Conservation (phyloP, 2,113 vertebrate genomes). For the Nannobrachium achirus region DNA sequence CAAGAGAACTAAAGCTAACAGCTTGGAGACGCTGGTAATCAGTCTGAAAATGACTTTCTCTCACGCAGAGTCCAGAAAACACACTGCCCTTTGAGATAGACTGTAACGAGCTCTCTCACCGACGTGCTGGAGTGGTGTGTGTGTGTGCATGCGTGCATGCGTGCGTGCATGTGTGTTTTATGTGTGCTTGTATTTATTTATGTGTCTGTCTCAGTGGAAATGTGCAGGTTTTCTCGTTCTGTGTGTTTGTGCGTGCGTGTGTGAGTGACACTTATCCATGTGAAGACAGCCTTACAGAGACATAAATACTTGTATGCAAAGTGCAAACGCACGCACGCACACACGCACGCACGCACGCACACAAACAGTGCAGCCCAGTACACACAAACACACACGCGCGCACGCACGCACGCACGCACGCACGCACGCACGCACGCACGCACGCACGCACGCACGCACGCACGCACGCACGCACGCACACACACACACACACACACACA, state of each 20-base stretch:
- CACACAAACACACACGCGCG: neutral
- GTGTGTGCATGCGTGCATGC: neutral
- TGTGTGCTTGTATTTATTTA: neutral
- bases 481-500: neutral
- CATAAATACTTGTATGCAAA: constrained; percentile 1
- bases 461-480: constrained; percentile 8
- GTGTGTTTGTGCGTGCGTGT: neutral
- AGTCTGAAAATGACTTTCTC: constrained; percentile 62
- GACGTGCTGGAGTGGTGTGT: constrained; percentile 27
- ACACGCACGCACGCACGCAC: constrained; percentile 14
- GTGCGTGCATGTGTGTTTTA: neutral
- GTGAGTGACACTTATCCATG: neutral
- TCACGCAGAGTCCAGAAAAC: constrained; percentile 50
- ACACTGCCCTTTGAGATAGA: constrained; percentile 38
- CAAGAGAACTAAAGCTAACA: constrained; percentile 52
- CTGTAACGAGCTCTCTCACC: constrained; percentile 38
- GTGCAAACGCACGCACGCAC: constrained; percentile 5
- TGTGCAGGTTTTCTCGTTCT: too few species aligned
- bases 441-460: neutral
- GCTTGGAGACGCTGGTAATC: constrained; percentile 69
- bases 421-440: constrained; percentile 7
- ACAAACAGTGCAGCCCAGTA: neutral
- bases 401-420: constrained; percentile 17
- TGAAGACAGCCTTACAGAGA: neutral
- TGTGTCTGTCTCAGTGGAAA: neutral